Evolutionary conservation across 2,888 invertebrate genomes (phyloP).

Genomic region (Tetranychus truncatus): DNA sequence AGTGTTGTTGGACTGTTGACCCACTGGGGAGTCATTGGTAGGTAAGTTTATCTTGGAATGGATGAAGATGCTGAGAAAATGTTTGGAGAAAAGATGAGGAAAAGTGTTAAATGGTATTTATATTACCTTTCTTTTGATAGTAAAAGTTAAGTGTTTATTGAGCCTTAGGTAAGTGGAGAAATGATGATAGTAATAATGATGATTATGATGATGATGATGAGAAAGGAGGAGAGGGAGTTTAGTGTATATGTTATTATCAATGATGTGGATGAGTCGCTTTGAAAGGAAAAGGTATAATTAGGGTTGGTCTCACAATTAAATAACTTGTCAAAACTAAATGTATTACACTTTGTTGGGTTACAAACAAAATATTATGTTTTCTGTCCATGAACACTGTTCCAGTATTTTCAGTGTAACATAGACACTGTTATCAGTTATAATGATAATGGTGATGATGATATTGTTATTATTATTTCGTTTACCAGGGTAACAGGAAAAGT

Average conservation of each 20-base stretch:
- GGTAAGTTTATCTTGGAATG: neutral
- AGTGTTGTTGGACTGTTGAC: neutral
- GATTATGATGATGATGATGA: neutral
- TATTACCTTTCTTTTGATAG: neutral
- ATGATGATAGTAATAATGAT: too few relatives aligned
- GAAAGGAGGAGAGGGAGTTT: neutral
- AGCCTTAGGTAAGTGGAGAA: too few relatives aligned
- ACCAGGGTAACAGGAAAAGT: too few relatives aligned
- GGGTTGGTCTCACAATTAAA: neutral
- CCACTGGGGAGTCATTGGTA: neutral
- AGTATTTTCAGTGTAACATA: neutral
- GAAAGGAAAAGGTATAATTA: neutral
- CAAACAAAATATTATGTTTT: neutral
- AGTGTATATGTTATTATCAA: neutral
- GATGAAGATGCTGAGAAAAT: neutral
- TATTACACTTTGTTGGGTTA: neutral
- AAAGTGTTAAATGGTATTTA: neutral
- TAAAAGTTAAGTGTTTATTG: neutral
- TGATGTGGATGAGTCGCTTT: neutral
- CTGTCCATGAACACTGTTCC: neutral
- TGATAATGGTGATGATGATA: too few relatives aligned
- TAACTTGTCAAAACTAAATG: slow-evolving; percentile 1
- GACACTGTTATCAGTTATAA: neutral
- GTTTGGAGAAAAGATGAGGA: neutral
- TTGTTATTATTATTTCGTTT: too few relatives aligned